Evolutionary conservation across 2,888 invertebrate genomes (phyloP), one percentile per base, ranked within the genome.

Genomic region (Oxycera nigricornis): DNA sequence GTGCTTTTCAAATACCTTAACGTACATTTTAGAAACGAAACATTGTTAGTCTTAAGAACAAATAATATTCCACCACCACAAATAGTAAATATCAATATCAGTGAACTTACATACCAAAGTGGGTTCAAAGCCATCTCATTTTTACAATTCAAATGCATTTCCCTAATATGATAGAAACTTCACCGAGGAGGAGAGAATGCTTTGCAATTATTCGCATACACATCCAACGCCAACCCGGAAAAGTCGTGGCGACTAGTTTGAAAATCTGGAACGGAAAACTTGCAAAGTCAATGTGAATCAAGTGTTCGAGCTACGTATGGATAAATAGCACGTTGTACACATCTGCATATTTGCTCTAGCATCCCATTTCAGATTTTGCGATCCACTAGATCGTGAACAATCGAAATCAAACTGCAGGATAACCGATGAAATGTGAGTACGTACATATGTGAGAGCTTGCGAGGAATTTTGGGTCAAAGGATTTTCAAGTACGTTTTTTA

Each of bases 241-340:
- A 28, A 3, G 17, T 31, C n/a, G 17, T 9, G 7, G n/a, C n/a
- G 31, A 61, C 30, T 31, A 61, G 31, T 61, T 28, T 17, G 28
- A 61, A 30, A n/a, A 31, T n/a, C 26, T 22, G 11, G 30, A 22
- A 2, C 7, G 61, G 31, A 31, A 61, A 1, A 31, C 61, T n/a
- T 31, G 61, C 30, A 61, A 61, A 61, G 61, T 61, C 61, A 61
- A 61, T 61, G 61, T 28, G 20, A 61, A 61, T 61, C 61, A 61
- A 61, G 61, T 61, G 61, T 31, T 61, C 7, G n/a, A 28, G 11
- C n/a, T 11, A 14, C 6, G 3, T 3, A 3, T n/a, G n/a, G 6
- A 46, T 46, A 46, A 46, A 17, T 46, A n/a, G 46, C 46, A 46
- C 14, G 14, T 46, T 46, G 14, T 46, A 17, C 17, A 17, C 46